A percentile compares a stretch with the other conserved stretches of the same genome.
Conservation (phyloP, 2,888 invertebrate species). For the Drepana falcataria region DNA sequence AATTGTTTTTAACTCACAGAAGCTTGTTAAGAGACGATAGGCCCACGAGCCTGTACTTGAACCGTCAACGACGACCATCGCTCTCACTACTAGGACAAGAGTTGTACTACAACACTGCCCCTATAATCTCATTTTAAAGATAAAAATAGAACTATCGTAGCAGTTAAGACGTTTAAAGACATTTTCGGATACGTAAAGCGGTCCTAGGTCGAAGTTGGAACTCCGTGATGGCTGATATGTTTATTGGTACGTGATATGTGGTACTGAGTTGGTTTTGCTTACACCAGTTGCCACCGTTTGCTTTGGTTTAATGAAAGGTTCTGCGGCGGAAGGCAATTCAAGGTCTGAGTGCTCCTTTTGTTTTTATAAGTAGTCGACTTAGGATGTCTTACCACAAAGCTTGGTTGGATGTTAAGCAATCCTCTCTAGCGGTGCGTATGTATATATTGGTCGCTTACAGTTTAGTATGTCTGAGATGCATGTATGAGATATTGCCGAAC, state of each 20-base stretch:
- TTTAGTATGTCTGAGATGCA: constrained; percentile 4
- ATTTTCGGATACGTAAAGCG: constrained; percentile 38
- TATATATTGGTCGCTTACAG: too few species aligned
- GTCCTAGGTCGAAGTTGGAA: constrained; percentile 34
- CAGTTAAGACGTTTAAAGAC: constrained; percentile 53
- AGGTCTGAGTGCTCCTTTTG: constrained; percentile 53
- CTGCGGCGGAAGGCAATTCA: constrained; percentile 44
- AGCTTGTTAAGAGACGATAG: constrained; percentile 96
- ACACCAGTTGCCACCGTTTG: constrained; percentile 31
- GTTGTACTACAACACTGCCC: constrained; percentile 63
- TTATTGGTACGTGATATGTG: constrained; percentile 69
- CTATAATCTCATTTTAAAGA: constrained; percentile 54
- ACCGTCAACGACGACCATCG: constrained; percentile 62
- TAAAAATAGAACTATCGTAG: constrained; percentile 57
- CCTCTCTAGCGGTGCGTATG: too few species aligned
- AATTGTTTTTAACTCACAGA: constrained; percentile 95
- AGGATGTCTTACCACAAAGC: too few species aligned
- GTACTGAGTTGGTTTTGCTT: constrained; percentile 23
- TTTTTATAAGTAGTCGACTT: not conserved
- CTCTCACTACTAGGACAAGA: constrained; percentile 60
- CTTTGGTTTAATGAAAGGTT: constrained; percentile 41
- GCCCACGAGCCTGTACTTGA: constrained; percentile 38
- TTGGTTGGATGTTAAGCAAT: too few species aligned
- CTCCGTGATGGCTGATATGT: constrained; percentile 68
- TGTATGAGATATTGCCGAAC: constrained; percentile 1